These are phyloP conservation scores for Lepidocyrtoides sp. DNA, from an alignment of 2,888 invertebrate genomes.

Conservation along the genomic window DNA sequence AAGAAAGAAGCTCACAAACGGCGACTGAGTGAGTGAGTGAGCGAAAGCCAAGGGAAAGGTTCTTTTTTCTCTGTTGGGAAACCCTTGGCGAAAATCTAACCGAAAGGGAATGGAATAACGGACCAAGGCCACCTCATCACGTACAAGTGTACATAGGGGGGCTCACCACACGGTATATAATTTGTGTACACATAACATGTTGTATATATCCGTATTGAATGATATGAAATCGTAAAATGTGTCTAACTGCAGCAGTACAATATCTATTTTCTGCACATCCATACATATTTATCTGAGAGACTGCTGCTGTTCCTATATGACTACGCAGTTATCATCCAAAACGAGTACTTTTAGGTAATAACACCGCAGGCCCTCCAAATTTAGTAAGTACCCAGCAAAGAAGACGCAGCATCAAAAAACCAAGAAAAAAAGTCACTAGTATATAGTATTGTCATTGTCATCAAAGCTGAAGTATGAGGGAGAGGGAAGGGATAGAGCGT, in stretches of 20 bases:
- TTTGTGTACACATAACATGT: background rate
- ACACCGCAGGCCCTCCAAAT: background rate
- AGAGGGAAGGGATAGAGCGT: constrained; percentile 24
- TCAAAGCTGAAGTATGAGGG: background rate
- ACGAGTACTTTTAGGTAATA: constrained; percentile 29
- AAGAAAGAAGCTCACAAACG: constrained; percentile 14
- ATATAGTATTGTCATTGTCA: background rate
- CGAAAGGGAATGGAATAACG: background rate
- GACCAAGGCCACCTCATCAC: constrained; percentile 75
- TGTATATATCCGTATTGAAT: background rate
- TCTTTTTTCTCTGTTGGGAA: constrained; percentile 33
- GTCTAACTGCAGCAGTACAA: background rate
- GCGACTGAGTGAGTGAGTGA: too few relatives aligned
- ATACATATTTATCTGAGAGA: background rate
- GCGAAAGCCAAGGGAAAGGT: constrained; percentile 35
- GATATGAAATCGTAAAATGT: background rate
- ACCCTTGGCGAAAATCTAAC: constrained; percentile 37
- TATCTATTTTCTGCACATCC: background rate
- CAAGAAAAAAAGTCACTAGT: background rate
- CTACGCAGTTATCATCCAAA: constrained; percentile 5
- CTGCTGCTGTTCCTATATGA: background rate
- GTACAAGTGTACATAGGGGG: constrained; percentile 36
- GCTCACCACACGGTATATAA: background rate
- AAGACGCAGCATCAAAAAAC: too few relatives aligned
- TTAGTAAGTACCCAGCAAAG: too few relatives aligned